Base-by-base conservation (phyloP, 2,113 vertebrate species). In the Hyaena hyaena region DNA sequence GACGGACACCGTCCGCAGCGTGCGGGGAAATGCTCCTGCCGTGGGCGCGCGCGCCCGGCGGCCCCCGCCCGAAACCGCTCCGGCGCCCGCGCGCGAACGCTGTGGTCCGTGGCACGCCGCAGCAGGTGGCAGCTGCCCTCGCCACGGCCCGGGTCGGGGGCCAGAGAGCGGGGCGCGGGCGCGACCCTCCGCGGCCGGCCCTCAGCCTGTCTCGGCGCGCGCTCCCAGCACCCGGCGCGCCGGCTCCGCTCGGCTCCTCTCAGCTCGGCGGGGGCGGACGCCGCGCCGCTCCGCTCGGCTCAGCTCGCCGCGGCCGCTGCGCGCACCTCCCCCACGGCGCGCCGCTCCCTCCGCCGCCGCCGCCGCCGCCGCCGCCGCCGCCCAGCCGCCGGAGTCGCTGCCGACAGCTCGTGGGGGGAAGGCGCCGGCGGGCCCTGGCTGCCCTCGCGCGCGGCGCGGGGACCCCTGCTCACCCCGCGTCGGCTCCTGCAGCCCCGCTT, bases 261-360 rank as follows among this genome's bases (percentile, higher is more conserved):
- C 85, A n/a, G 86, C 94, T 63, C 90, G 55, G 97, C 96, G 97
- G 97, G 96, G 97, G 97, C 96, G 95, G 96, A 88, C 94, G 63
- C 88, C 63, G 93, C 74, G 43, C 88, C 0, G 83, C 92, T 77
- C 68, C 17, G 77, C 93, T 88, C 76, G 1, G 86, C 73, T 71
- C 61, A 14, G 66, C 83, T 15, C 55, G 73, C 74, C 39, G 65
- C 16, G 23, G 94, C 68, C 88, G 33, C 4, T 55, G 71, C 93
- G 69, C 55, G 84, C 69, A 55, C 73, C 74, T 68, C 94, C 91
- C 55, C 74, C 81, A 80, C 94, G 55, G 74, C 58, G 45, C 77
- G 58, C 81, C 28, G 2, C 33, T 65, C 23, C 61, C 23, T 21
- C 65, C 35, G n/a, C 77, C 10, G 1, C 55, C 55, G 14, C 68